A percentile compares a stretch with the other conserved stretches of the same genome.
phyloP scores from a whole-genome alignment of 1,140 invertebrate genomes.

The Aplysia californica region DNA sequence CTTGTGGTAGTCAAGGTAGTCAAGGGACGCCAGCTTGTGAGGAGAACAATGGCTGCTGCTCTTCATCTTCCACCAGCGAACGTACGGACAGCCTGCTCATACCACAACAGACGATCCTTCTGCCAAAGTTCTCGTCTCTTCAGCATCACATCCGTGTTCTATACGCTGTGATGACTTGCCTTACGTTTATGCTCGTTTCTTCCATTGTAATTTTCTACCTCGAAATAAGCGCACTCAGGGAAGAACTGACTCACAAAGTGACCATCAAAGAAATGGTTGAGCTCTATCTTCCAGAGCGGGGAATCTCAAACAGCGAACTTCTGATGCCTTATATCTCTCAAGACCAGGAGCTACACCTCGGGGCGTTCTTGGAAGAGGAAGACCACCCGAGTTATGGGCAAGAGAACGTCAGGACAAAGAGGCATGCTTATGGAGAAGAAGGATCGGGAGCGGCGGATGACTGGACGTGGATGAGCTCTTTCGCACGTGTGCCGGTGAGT shows the following conservation, averaged over 20 bases:
- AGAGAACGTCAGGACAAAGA: constrained; percentile 5
- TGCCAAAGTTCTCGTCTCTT: too few species aligned
- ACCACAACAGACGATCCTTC: too few species aligned
- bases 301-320: background rate
- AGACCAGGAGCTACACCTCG: background rate
- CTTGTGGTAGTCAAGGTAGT: too few species aligned
- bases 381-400: background rate
- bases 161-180: background rate
- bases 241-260: background rate
- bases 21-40: too few species aligned
- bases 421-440: background rate
- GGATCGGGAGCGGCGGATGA: constrained; percentile 9
- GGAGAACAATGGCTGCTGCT: too few species aligned
- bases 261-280: background rate
- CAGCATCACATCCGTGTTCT: background rate
- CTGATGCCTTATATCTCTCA: constrained; percentile 5
- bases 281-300: background rate
- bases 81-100: too few species aligned
- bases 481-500: constrained; percentile 17
- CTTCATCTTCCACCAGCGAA: too few species aligned
- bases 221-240: background rate
- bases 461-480: constrained; percentile 22
- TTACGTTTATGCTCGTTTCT: background rate
- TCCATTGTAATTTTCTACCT: background rate
- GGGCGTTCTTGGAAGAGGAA: constrained; percentile 1